These are phyloP conservation scores for Melinaea marsaeus DNA, from an alignment of 2,888 invertebrate species.

Conservation along the genomic window DNA sequence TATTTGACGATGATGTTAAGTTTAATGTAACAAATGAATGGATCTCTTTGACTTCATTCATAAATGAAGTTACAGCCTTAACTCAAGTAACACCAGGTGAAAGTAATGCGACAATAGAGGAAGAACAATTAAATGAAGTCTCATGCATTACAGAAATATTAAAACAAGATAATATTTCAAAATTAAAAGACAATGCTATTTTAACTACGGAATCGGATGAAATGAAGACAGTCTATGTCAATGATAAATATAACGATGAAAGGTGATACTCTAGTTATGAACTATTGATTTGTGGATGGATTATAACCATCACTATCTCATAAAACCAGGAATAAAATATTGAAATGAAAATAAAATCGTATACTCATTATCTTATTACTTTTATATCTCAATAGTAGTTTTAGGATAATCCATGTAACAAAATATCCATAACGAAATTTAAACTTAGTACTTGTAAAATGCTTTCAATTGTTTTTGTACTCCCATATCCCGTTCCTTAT, in stretches of 20 bases:
- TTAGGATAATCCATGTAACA: too few relatives aligned
- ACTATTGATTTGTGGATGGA: too few relatives aligned
- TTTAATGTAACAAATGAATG: conserved; percentile 9
- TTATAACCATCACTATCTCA: too few relatives aligned
- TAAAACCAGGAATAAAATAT: too few relatives aligned
- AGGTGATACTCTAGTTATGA: too few relatives aligned
- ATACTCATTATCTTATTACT: too few relatives aligned
- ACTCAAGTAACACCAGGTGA: conserved; percentile 20
- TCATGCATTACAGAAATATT: conserved; percentile 19
- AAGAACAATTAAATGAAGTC: conserved; percentile 32
- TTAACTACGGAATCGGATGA: neutral
- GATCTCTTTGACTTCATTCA: neutral
- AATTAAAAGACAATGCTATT: conserved; percentile 7
- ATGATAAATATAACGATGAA: conserved; percentile 3
- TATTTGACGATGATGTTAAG: conserved; percentile 23
- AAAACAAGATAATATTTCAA: conserved; percentile 5
- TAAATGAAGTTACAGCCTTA: conserved; percentile 32
- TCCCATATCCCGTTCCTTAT: conserved; percentile 45
- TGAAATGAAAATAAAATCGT: too few relatives aligned
- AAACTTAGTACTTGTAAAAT: conserved; percentile 10
- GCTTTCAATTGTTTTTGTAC: conserved; percentile 55
- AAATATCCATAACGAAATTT: too few relatives aligned
- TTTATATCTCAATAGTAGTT: too few relatives aligned
- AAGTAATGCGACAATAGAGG: conserved; percentile 30
- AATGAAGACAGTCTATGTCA: conserved; percentile 1